Evolutionary conservation across 2,113 vertebrate genomes (phyloP).

Genomic region (Natator depressus): DNA sequence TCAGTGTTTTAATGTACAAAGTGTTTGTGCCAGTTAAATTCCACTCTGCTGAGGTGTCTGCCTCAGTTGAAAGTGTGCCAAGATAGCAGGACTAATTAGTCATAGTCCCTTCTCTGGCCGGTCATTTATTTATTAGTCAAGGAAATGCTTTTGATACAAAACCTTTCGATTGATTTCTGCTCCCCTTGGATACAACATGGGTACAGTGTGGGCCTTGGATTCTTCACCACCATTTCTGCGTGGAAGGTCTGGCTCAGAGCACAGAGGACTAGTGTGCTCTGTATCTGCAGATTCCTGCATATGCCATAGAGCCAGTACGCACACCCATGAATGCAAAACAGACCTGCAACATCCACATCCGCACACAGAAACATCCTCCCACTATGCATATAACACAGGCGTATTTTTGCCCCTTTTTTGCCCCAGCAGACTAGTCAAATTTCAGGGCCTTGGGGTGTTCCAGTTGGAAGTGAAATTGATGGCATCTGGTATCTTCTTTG

Average conservation of each 20-base stretch:
- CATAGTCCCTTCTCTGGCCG: not conserved
- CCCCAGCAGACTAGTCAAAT: not conserved
- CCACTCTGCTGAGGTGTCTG: slow-evolving; percentile 30
- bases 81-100: not conserved
- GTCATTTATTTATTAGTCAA: not conserved
- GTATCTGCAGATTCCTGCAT: not conserved
- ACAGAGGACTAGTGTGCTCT: not conserved
- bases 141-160: not conserved
- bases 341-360: not conserved
- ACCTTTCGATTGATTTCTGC: not conserved
- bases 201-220: not conserved
- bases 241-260: not conserved
- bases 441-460: not conserved
- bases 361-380: not conserved
- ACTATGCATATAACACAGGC: not conserved
- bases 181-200: not conserved
- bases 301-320: not conserved
- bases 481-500: not conserved
- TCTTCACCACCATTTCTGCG: not conserved
- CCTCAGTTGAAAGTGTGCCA: slow-evolving; percentile 20
- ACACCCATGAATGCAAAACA: not conserved
- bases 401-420: not conserved
- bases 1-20: slow-evolving; percentile 16
- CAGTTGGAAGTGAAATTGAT: not conserved
- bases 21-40: slow-evolving; percentile 57